Conservation (phyloP, 1,140 invertebrate genomes). For the Phenacoccus solenopsis region DNA sequence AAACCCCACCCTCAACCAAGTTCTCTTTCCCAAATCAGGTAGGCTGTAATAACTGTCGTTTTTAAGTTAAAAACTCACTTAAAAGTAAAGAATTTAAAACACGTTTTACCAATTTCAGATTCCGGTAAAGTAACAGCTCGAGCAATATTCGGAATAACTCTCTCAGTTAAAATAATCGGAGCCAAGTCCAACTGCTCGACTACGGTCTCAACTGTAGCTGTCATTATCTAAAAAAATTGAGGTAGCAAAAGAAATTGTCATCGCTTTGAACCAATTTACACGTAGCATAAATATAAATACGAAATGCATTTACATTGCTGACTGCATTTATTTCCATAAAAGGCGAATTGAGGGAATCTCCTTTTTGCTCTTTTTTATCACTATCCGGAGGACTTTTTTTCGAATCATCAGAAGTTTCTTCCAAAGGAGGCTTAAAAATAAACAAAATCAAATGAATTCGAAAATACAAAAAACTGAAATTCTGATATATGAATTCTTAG, state of each 20-base stretch:
- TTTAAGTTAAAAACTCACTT: too few species aligned
- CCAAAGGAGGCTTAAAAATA: constrained; percentile 39
- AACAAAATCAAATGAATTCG: neutral
- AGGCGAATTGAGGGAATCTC: constrained; percentile 48
- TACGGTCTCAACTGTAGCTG: constrained; percentile 83
- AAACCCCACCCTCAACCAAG: too few species aligned
- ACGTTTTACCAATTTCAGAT: constrained; percentile 58
- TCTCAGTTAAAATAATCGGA: constrained; percentile 65
- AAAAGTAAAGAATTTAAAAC: constrained; percentile 17
- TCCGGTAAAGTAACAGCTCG: constrained; percentile 77
- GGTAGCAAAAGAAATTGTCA: neutral
- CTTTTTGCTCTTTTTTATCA: constrained; percentile 46
- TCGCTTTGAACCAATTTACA: neutral
- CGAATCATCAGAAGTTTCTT: constrained; percentile 44
- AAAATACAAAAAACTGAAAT: constrained; percentile 18
- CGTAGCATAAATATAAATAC: neutral
- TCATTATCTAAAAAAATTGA: constrained; percentile 58
- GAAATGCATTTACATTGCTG: neutral
- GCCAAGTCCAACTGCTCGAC: constrained; percentile 74
- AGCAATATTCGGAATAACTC: constrained; percentile 67
- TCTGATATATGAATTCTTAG: neutral
- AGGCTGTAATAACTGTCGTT: too few species aligned
- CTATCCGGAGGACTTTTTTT: constrained; percentile 50
- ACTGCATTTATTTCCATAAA: constrained; percentile 54
- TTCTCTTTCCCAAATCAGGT: too few species aligned